Evolutionary conservation across 2,888 invertebrate genomes (phyloP).

Genomic region (Dicyrtoma fusca): DNA sequence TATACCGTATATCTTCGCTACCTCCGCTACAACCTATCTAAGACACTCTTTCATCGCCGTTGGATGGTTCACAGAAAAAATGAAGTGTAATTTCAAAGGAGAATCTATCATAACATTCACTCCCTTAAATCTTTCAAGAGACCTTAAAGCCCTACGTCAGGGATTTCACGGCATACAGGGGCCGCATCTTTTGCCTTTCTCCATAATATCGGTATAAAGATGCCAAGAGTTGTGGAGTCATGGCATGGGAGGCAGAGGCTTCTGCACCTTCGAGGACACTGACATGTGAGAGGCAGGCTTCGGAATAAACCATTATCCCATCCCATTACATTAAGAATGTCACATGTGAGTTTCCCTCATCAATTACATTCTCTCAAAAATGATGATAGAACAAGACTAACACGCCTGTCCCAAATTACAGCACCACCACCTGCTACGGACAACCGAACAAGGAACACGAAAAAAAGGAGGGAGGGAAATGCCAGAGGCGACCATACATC

Average conservation of each 20-base stretch:
- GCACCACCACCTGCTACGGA: constrained; percentile 37
- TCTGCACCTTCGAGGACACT: neutral
- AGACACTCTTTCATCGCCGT: constrained; percentile 11
- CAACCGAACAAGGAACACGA: neutral
- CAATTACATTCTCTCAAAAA: constrained; percentile 38
- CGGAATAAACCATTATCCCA: constrained; percentile 24
- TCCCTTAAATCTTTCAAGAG: constrained; percentile 31
- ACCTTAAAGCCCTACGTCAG: neutral
- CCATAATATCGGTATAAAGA: neutral
- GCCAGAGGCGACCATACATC: neutral
- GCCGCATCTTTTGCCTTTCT: neutral
- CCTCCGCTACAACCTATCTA: no score
- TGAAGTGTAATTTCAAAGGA: constrained; percentile 40
- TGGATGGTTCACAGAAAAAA: constrained; percentile 13
- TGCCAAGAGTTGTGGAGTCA: no score
- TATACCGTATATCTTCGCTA: constrained; percentile 37
- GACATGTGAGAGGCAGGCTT: constrained; percentile 6
- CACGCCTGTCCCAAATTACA: constrained; percentile 34
- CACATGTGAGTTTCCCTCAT: constrained; percentile 35
- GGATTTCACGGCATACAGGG: neutral
- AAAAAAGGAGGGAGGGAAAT: neutral
- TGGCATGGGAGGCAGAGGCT: no score
- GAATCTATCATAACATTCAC: constrained; percentile 32
- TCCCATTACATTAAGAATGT: constrained; percentile 32
- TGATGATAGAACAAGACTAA: constrained; percentile 31